Base-by-base conservation (phyloP, 1,140 invertebrate genomes). In the Drosophila bocqueti region DNA sequence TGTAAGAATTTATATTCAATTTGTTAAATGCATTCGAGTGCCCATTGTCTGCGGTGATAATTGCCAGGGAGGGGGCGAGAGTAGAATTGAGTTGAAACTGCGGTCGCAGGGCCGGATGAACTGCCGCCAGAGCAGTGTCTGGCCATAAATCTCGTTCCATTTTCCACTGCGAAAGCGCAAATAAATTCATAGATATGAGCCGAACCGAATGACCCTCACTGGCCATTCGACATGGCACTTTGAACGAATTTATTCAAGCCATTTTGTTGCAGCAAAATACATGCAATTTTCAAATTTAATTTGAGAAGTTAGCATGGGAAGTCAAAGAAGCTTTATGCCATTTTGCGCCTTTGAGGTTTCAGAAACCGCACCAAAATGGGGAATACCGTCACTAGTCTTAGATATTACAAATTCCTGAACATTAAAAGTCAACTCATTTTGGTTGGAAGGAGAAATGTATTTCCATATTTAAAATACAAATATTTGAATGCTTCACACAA, bases 1-100 rank as follows among this genome's bases (percentile, higher is more conserved):
- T n/a, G 29, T 42, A 55, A 42, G 54, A 75, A 63, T 64, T 60
- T 75, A 75, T 81, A 81, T 80, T 81, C 52, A 75, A 81, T 81
- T 81, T 81, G 77, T 81, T 81, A 69, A 61, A 76, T 71, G 66
- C 74, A 76, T 76, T 76, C 72, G 42, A 76, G 73, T 52, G 24
- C 72, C 52, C 72, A 73, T 61, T 73, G 69, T 73, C 66, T 49
- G 67, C 31, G 36, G 36, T 21, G 67, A 60, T 72, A 73, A 73
- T 73, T 72, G 69, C 54, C 67, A 69, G 24, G 43, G 46, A 36
- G 38, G 46, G 46, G 18, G 3, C 3, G 26, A 16, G 46, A 16
- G 3, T 4, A 16, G 38, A 50, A 36, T 40, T 49, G 47, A 50
- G 46, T 26, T 16, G 43, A 31, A 65, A 31, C 34, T 62, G 58